These are phyloP conservation scores for Euleptes europaea DNA, from an alignment of 2,113 vertebrate species.

Conservation along the genomic window DNA sequence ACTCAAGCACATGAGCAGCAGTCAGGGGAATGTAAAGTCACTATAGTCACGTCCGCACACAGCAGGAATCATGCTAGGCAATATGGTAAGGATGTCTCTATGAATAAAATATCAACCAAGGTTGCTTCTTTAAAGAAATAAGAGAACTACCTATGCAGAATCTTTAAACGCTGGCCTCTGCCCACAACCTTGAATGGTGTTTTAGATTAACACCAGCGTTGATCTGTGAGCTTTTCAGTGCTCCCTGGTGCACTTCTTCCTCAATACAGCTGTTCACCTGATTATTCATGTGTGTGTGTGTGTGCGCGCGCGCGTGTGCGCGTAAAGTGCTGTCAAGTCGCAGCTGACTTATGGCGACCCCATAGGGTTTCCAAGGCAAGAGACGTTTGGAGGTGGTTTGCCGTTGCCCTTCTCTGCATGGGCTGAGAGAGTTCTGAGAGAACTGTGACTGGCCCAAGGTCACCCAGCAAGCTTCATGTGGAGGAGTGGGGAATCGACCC, in stretches of 20 bases:
- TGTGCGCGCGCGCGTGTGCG: too few species aligned
- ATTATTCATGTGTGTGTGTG: not conserved
- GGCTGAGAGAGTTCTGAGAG: too few species aligned
- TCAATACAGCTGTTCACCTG: not conserved
- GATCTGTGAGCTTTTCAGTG: constrained; percentile 39
- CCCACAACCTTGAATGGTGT: constrained; percentile 9
- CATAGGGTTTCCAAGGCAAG: too few species aligned
- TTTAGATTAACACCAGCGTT: not conserved
- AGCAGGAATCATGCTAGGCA: constrained; percentile 52
- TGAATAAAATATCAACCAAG: constrained; percentile 64
- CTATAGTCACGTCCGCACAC: constrained; percentile 27
- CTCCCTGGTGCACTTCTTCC: constrained; percentile 27
- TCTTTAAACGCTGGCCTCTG: constrained; percentile 5
- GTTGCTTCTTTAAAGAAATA: constrained; percentile 61
- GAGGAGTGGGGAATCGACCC: too few species aligned
- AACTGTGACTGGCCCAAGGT: too few species aligned
- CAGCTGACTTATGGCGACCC: too few species aligned
- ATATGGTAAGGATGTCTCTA: constrained; percentile 35
- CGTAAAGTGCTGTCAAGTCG: too few species aligned
- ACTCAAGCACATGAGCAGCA: constrained; percentile 55
- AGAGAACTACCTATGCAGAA: constrained; percentile 42
- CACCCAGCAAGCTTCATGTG: too few species aligned
- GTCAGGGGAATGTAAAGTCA: constrained; percentile 64
- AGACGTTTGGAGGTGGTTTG: too few species aligned
- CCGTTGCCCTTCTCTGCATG: too few species aligned